phyloP scores from a whole-genome alignment of 1,140 invertebrate genomes.

The Cyclargus thomasi region DNA sequence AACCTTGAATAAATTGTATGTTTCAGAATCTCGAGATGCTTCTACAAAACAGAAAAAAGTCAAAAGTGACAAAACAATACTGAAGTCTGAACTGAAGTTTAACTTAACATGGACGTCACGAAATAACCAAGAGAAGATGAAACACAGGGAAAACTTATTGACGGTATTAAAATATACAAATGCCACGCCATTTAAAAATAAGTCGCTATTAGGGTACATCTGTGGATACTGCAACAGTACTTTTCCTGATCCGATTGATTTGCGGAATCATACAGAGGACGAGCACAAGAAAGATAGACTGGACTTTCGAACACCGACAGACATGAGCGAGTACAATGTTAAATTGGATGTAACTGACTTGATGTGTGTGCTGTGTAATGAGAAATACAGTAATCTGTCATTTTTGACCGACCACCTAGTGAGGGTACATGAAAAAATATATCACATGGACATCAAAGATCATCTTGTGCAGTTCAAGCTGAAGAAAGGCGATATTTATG shows the following conservation, averaged over 20 bases:
- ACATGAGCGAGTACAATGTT: slow-evolving; percentile 50
- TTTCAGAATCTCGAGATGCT: slow-evolving; percentile 25
- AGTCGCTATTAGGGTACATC: slow-evolving; percentile 42
- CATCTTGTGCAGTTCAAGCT: slow-evolving; percentile 54
- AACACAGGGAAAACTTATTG: slow-evolving; percentile 48
- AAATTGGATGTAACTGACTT: slow-evolving; percentile 49
- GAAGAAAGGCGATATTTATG: slow-evolving; percentile 49
- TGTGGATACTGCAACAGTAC: slow-evolving; percentile 51
- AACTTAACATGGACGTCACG: slow-evolving; percentile 33
- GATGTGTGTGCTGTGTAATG: slow-evolving; percentile 40
- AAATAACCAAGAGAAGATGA: slow-evolving; percentile 34
- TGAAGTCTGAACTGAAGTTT: slow-evolving; percentile 32
- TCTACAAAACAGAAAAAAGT: slow-evolving; percentile 26
- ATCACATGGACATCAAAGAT: slow-evolving; percentile 53
- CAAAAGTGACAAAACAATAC: slow-evolving; percentile 24
- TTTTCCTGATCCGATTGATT: slow-evolving; percentile 45
- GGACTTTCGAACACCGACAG: slow-evolving; percentile 41
- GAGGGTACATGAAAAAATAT: slow-evolving; percentile 39
- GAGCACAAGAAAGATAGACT: slow-evolving; percentile 42
- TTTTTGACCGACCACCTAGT: slow-evolving; percentile 46
- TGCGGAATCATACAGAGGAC: slow-evolving; percentile 41
- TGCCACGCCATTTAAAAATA: slow-evolving; percentile 51
- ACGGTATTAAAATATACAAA: slow-evolving; percentile 51
- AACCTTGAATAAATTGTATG: background rate
- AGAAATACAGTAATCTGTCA: slow-evolving; percentile 36